Evolutionary conservation across 1,140 invertebrate species (phyloP).

Genomic region (Periplaneta americana): DNA sequence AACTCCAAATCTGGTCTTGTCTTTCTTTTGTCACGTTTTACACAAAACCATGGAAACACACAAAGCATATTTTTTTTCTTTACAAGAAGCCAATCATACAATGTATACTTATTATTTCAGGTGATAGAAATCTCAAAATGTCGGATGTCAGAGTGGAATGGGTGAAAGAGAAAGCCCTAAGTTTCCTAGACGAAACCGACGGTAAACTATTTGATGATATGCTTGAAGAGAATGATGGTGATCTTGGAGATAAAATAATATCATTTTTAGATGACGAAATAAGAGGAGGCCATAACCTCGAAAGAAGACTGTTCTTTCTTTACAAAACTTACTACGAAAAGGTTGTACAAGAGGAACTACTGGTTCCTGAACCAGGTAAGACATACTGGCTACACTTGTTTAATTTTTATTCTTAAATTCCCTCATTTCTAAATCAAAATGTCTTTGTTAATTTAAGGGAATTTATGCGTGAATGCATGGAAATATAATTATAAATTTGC

Average conservation of each 20-base stretch:
- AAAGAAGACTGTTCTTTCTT: slow-evolving; percentile 40
- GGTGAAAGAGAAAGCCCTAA: slow-evolving; percentile 36
- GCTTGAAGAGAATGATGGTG: slow-evolving; percentile 34
- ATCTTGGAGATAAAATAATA: slow-evolving; percentile 34
- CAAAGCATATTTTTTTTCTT: too few relatives aligned
- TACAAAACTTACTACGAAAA: slow-evolving; percentile 48
- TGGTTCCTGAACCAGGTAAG: slow-evolving; percentile 49
- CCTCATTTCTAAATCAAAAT: too few relatives aligned
- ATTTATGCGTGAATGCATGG: too few relatives aligned
- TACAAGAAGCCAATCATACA: too few relatives aligned
- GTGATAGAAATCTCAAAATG: slow-evolving; percentile 7
- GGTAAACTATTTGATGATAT: slow-evolving; percentile 38
- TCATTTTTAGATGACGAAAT: slow-evolving; percentile 37
- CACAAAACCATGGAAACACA: too few relatives aligned
- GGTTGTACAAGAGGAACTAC: slow-evolving; percentile 46
- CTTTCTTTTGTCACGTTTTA: too few relatives aligned
- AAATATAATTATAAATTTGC: too few relatives aligned
- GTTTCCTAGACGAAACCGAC: slow-evolving; percentile 34
- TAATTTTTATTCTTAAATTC: neutral
- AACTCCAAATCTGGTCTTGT: too few relatives aligned
- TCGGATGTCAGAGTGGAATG: slow-evolving; percentile 38
- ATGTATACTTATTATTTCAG: neutral
- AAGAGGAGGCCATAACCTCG: slow-evolving; percentile 25
- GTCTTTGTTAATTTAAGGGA: too few relatives aligned
- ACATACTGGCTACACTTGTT: neutral